Conservation (phyloP, 1,140 invertebrate species). For the Dolichoris vasculosae region DNA sequence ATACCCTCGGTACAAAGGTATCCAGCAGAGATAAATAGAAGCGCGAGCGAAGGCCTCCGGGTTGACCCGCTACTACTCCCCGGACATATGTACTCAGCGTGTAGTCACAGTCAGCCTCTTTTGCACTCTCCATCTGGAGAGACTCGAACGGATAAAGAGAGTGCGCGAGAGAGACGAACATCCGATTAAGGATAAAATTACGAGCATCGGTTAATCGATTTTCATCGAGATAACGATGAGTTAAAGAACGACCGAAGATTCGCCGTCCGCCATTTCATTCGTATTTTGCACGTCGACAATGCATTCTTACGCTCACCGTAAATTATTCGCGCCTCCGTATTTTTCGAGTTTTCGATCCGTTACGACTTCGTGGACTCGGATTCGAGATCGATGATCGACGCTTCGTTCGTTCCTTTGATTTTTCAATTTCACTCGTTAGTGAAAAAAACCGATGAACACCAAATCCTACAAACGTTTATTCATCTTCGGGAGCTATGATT, state of each 20-base stretch:
- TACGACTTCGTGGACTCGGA: not conserved
- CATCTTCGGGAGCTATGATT: not conserved
- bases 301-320: not conserved
- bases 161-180: conserved; percentile 61
- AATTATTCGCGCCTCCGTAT: not conserved
- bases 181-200: conserved; percentile 70
- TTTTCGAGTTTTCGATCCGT: not conserved
- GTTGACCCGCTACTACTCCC: conserved; percentile 54
- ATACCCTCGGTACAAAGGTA: conserved; percentile 69
- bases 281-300: not conserved
- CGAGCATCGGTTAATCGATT: conserved; percentile 42
- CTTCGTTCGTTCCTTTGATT: not conserved
- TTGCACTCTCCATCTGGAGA: conserved; percentile 6
- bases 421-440: not conserved
- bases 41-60: not conserved
- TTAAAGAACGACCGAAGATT: conserved; percentile 36
- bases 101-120: conserved; percentile 64
- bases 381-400: not conserved
- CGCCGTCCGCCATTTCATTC: not conserved
- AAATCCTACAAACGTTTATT: not conserved
- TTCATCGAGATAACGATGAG: not conserved
- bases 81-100: conserved; percentile 74
- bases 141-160: not conserved
- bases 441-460: too few relatives aligned
- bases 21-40: conserved; percentile 75